Percentiles rank a stretch among this genome's conserved stretches.
Evolutionary conservation across 1,140 invertebrate species (phyloP).

Genomic region (Arctopsyche grandis): DNA sequence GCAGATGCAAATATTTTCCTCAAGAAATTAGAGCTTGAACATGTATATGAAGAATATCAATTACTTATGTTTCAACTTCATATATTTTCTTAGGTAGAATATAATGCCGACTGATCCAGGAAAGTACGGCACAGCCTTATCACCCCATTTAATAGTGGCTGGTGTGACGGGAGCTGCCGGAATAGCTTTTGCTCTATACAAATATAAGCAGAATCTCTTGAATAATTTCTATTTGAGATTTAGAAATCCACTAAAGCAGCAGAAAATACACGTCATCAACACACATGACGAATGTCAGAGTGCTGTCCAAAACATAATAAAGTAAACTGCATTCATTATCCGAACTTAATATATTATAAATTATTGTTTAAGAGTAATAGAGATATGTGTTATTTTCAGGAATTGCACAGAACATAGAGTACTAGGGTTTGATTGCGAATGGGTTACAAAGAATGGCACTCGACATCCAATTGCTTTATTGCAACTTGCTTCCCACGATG

Average conservation of each 20-base stretch:
- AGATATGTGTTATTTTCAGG: conserved; percentile 35
- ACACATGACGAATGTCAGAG: conserved; percentile 36
- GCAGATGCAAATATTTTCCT: too few relatives aligned
- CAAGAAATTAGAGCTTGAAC: too few relatives aligned
- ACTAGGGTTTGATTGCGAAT: conserved; percentile 79
- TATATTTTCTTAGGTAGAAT: too few relatives aligned
- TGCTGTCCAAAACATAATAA: conserved; percentile 32
- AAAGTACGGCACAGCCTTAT: not conserved
- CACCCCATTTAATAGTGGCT: not conserved
- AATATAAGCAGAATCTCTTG: conserved; percentile 40
- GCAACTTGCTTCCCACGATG: conserved; percentile 72
- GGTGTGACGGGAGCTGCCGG: conserved; percentile 34
- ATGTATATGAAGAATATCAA: too few relatives aligned
- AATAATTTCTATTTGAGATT: conserved; percentile 31
- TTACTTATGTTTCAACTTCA: too few relatives aligned
- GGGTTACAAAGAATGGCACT: conserved; percentile 68
- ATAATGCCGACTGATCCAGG: not conserved
- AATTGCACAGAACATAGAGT: conserved; percentile 56
- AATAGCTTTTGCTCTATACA: conserved; percentile 40
- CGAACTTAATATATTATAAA: conserved; percentile 4
- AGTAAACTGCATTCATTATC: conserved; percentile 20
- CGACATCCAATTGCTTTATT: conserved; percentile 70
- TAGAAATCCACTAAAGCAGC: conserved; percentile 29
- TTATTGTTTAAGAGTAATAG: not conserved
- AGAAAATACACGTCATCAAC: conserved; percentile 47